Evolutionary conservation across 2,888 invertebrate genomes (phyloP), one percentile per base, ranked within the genome.

Genomic region (Hypselothyrea guttata): DNA sequence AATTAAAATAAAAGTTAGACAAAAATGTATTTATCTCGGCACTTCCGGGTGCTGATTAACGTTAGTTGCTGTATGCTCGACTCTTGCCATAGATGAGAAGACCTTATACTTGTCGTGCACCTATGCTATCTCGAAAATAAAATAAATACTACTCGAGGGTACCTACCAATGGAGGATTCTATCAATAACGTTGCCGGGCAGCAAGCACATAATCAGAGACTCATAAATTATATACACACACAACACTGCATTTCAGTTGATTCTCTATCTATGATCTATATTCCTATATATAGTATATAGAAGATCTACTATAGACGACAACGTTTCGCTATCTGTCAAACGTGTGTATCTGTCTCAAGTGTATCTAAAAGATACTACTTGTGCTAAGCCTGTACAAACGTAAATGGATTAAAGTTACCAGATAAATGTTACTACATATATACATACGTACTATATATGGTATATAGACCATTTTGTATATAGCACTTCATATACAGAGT

Each of bases 181-280:
- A 22, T 22, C 45, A 47, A 51, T 34, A 30, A 37, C 11, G 72
- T 62, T 69, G 75, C 48, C 64, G 60, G 37, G 64, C 67, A 40
- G 49, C 59, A 47, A 34, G 35, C 58, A 48, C 62, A 69, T 70
- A 78, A 78, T 75, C 72, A 75, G 68, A 38, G 48, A 27, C 55
- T 69, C 72, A 72, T 75, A 75, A 74, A 71, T 72, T 57, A 72
- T 46, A 59, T 47, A 66, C 31, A 53, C 13, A 7, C 11, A 27
- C 8, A 9, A 30, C 2, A 30, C 30, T 30, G 30, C 33, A 41
- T 27, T 41, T 33, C n/a, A 7, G 44, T 31, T 30, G 46, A 16
- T 16, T 8, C 35, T 18, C 45, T 31, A 7, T 49, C 30, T 49
- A 5, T 49, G 22, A 22, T 22, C 22, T 5, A 22, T 22, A 44